Conservation (phyloP, 2,888 invertebrate species). For the Lacanobia wlatinum region DNA sequence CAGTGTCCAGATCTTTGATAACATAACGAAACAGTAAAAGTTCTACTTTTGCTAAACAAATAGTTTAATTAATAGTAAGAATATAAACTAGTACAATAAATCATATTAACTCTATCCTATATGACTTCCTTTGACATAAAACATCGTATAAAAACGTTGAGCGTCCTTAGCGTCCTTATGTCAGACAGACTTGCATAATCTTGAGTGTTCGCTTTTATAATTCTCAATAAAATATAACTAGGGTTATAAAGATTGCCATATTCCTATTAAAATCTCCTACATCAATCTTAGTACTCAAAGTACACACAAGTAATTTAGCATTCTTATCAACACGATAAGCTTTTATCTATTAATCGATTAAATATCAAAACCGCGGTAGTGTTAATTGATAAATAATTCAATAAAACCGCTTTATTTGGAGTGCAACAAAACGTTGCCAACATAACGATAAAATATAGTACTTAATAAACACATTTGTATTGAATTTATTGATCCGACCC, state of each 20-base stretch:
- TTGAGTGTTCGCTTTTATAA: neutral
- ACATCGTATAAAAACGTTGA: neutral
- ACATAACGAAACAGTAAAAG: neutral
- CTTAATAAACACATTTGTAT: conserved; percentile 61
- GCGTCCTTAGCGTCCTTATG: no score
- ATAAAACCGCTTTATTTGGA: conserved; percentile 49
- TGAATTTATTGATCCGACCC: conserved; percentile 61
- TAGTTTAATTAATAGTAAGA: no score
- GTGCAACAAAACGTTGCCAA: conserved; percentile 32
- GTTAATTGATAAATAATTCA: conserved; percentile 54
- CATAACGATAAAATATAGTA: conserved; percentile 53
- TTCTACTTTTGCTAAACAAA: neutral
- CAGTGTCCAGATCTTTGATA: neutral
- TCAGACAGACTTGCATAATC: neutral
- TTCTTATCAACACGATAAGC: conserved; percentile 32
- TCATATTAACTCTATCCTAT: neutral
- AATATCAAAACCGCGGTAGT: conserved; percentile 39
- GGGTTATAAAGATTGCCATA: conserved; percentile 31
- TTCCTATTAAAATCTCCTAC: conserved; percentile 33
- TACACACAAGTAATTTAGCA: conserved; percentile 27
- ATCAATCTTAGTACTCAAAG: conserved; percentile 46
- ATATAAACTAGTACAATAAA: neutral
- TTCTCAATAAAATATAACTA: conserved; percentile 27
- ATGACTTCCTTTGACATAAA: neutral
- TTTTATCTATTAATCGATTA: conserved; percentile 30